Conservation (phyloP, 2,888 invertebrate genomes). For the Amphiduros pacificus region DNA sequence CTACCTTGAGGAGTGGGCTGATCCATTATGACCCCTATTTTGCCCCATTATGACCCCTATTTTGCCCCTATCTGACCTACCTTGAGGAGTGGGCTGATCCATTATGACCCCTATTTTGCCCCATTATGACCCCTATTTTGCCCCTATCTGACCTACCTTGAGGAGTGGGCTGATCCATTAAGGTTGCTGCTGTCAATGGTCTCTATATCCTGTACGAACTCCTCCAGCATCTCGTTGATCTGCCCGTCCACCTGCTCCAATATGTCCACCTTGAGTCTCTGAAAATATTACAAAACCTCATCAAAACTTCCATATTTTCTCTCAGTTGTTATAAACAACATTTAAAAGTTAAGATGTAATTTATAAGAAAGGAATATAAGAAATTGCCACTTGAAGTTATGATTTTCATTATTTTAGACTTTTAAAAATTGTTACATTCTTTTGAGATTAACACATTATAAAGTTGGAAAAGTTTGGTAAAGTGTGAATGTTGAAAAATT, state of each 20-base stretch:
- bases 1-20: no score
- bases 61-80: no score
- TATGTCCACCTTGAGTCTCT: slow-evolving; percentile 26
- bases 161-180: no score
- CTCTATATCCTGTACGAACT: slow-evolving; percentile 56
- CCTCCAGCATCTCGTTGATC: slow-evolving; percentile 54
- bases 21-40: no score
- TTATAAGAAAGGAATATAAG: not conserved
- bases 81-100: no score
- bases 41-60: no score
- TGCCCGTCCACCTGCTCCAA: slow-evolving; percentile 31
- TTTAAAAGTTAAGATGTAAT: not conserved
- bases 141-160: no score
- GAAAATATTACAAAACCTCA: not conserved
- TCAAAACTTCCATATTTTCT: not conserved
- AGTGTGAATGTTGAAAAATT: not conserved
- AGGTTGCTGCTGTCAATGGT: no score
- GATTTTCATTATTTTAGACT: not conserved
- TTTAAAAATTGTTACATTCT: not conserved
- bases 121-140: no score
- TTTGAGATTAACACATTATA: not conserved
- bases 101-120: no score
- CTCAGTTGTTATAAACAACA: not conserved
- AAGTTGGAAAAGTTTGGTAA: not conserved
- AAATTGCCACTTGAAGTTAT: not conserved